phyloP scores from a whole-genome alignment of 2,888 invertebrate species.

The Pyrrhosoma nymphula region DNA sequence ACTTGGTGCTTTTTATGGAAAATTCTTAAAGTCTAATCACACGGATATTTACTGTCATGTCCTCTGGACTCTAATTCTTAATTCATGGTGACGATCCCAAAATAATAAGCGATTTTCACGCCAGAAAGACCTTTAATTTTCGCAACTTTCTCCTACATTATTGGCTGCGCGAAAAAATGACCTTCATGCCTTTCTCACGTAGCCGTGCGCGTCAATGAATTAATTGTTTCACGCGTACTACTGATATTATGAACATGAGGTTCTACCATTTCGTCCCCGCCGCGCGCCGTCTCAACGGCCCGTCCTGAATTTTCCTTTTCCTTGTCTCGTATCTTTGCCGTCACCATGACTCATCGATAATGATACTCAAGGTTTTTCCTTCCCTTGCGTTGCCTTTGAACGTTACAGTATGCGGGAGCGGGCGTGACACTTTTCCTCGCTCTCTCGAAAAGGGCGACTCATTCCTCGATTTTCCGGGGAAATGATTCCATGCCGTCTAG shows the following conservation, averaged over 20 bases:
- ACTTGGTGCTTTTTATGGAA: too few species aligned
- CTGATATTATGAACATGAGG: not conserved
- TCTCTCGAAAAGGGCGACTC: not conserved
- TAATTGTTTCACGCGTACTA: not conserved
- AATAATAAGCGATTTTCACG: not conserved
- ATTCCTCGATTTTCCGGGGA: not conserved
- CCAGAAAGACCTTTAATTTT: not conserved
- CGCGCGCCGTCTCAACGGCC: not conserved
- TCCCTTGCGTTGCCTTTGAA: conserved; percentile 32
- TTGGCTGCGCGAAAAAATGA: not conserved
- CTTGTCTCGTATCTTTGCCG: conserved; percentile 48
- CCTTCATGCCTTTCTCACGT: not conserved
- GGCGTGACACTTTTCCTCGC: not conserved
- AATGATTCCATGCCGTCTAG: not conserved
- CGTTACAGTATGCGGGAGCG: conserved; percentile 41
- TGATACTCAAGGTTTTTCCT: conserved; percentile 50
- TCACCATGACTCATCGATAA: conserved; percentile 64
- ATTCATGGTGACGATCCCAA: too few species aligned
- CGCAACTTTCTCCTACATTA: not conserved
- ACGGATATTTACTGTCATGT: too few species aligned
- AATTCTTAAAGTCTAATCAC: too few species aligned
- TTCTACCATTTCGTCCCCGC: not conserved
- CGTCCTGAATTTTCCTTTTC: conserved; percentile 36
- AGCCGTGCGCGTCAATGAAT: not conserved
- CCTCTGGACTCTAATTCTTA: too few species aligned